Evolutionary conservation across 2,797 vertebrate species (phyloP).

Genomic region (Melanotaenia nigrans): DNA sequence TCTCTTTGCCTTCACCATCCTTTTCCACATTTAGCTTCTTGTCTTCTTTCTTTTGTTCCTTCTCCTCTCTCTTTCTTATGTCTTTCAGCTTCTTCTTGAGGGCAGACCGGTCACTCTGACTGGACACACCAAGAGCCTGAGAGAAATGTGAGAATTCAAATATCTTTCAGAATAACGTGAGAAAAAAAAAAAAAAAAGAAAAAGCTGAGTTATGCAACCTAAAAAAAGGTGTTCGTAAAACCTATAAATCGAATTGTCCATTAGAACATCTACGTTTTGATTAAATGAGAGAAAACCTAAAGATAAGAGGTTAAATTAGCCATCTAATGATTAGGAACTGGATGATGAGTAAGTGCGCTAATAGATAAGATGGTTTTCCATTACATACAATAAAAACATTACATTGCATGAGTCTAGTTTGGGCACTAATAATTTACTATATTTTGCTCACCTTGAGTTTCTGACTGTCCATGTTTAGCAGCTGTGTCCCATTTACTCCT

Average conservation of each 20-base stretch:
- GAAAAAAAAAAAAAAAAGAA: background rate
- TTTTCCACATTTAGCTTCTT: slow-evolving; percentile 75
- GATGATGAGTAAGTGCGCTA: background rate
- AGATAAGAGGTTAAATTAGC: background rate
- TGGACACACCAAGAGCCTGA: slow-evolving; percentile 87
- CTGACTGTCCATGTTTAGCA: slow-evolving; percentile 87
- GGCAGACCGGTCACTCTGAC: slow-evolving; percentile 85
- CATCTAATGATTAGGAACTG: background rate
- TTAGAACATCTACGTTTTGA: background rate
- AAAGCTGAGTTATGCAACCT: background rate
- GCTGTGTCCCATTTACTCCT: slow-evolving; percentile 85
- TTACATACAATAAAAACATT: background rate
- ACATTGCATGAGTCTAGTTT: background rate
- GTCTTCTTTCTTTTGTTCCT: slow-evolving; percentile 83
- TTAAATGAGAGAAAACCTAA: background rate
- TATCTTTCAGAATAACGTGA: background rate
- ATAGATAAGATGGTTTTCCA: background rate
- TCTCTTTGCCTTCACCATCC: slow-evolving; percentile 81
- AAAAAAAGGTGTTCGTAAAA: background rate
- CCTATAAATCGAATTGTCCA: background rate
- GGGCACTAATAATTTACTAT: background rate
- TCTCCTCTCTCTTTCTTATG: slow-evolving; percentile 89
- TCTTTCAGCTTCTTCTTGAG: slow-evolving; percentile 91
- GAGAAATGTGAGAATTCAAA: background rate
- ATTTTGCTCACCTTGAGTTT: slow-evolving; percentile 85